A percentile compares a stretch with the other conserved stretches of the same genome.
These are phyloP conservation scores for Pterois miles DNA, from an alignment of 2,797 vertebrate species.

Conservation along the genomic window DNA sequence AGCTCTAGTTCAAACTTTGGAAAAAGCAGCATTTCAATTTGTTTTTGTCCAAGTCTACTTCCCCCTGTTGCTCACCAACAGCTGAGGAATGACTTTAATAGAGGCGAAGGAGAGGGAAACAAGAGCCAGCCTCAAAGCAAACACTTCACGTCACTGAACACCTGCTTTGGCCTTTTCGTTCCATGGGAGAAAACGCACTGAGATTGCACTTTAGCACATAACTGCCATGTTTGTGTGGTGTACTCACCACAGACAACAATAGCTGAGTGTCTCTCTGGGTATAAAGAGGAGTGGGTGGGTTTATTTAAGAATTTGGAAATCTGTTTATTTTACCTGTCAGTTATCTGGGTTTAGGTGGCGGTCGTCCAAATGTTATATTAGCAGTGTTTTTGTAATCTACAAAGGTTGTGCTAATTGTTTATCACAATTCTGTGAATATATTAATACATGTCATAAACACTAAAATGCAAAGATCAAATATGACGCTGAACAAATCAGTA, in stretches of 20 bases:
- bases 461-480: neutral
- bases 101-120: conserved; percentile 61
- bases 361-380: conserved; percentile 33
- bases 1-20: conserved; percentile 15
- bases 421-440: neutral
- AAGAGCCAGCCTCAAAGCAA: conserved; percentile 65
- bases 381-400: neutral
- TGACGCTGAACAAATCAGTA: neutral
- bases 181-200: conserved; percentile 64
- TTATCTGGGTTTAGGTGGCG: conserved; percentile 59
- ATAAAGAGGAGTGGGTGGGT: conserved; percentile 57
- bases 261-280: conserved; percentile 64
- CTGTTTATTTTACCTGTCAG: conserved; percentile 67
- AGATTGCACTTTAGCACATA: conserved; percentile 67
- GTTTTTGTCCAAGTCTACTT: conserved; percentile 52
- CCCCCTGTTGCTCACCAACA: conserved; percentile 52
- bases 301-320: conserved; percentile 72
- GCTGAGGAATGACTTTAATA: conserved; percentile 56
- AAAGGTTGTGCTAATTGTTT: neutral
- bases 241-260: conserved; percentile 72
- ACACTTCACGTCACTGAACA: conserved; percentile 74
- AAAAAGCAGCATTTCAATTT: conserved; percentile 29
- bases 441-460: neutral
- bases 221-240: conserved; percentile 61
- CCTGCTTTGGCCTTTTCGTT: conserved; percentile 74